A percentile compares a stretch with the other conserved stretches of the same genome.
Evolutionary conservation across 1,140 invertebrate species (phyloP).

Genomic region (Limonius californicus): DNA sequence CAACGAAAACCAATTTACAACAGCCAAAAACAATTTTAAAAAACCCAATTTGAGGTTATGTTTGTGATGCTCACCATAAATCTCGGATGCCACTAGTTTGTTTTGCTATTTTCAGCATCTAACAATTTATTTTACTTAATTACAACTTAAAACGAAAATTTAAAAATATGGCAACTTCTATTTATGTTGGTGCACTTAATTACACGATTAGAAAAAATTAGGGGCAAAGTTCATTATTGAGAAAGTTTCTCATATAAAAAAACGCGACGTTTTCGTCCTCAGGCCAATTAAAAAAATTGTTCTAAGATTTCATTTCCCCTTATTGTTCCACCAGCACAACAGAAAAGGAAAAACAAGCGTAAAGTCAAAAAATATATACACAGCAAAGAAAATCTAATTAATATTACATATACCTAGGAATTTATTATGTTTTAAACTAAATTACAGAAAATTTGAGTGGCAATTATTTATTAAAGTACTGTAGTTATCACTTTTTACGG

Average conservation of each 20-base stretch:
- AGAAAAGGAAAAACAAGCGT: neutral
- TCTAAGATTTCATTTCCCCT: neutral
- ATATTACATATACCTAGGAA: constrained; percentile 37
- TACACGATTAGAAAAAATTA: too few species aligned
- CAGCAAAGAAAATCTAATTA: constrained; percentile 33
- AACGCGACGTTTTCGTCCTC: neutral
- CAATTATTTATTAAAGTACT: constrained; percentile 33
- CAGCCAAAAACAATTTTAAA: too few species aligned
- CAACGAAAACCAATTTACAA: too few species aligned
- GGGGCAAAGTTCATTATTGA: too few species aligned
- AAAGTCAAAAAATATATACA: neutral
- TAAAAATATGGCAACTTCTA: too few species aligned
- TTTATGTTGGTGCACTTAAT: too few species aligned
- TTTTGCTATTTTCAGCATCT: too few species aligned
- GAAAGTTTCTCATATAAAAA: neutral
- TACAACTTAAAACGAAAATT: too few species aligned
- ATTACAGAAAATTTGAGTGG: constrained; percentile 34
- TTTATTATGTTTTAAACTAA: constrained; percentile 35
- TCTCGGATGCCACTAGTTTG: too few species aligned
- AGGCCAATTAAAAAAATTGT: neutral
- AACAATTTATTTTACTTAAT: too few species aligned
- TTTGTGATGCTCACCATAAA: too few species aligned
- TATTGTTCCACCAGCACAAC: neutral
- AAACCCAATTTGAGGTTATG: too few species aligned
- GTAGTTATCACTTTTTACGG: constrained; percentile 22